Base-by-base conservation (phyloP, 53 echinoderm and acorn worm genomes). In the Zoroaster sp. region DNA sequence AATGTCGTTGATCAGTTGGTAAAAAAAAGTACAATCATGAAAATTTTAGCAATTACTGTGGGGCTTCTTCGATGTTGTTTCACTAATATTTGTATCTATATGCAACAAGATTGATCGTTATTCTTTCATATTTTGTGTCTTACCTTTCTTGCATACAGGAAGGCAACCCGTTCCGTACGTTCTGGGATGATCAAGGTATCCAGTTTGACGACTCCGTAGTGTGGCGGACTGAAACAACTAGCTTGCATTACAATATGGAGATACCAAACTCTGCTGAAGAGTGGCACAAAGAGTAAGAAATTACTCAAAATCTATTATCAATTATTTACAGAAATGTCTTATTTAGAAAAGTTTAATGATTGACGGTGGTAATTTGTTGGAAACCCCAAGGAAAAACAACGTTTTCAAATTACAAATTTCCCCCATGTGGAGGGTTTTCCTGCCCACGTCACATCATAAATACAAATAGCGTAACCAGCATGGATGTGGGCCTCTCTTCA, bases 91-190 rank as follows among this genome's bases (percentile, higher is more conserved):
- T 9, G 47, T 46, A 13, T 46, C 47, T 46, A n/a, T n/a, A n/a
- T n/a, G n/a, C 47, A 46, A 7, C 13, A 13, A 46, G 7, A 9
- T 13, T 46, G 13, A 46, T 13, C 33, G 5, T 74, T 13, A 37
- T 74, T 10, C 12, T 74, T 32, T 74, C 18, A 32, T 74, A 74
- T 31, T 35, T 11, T 7, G 18, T 67, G 31, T 67, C 20, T 23
- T 12, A 54, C 20, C 63, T 37, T 66, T 83, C 3, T 75, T 37
- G 9, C 21, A 34, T 74, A 39, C 89, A 99, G 99, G 73, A 86
- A 14, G 99, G 99, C 7, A 99, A 99, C 51, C 99, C 99, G 35
- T 96, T 96, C 72, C 87, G 90, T 3, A 91, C 91, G 2, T 99
- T 99, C 82, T 99, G 99, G 99, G 75, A 83, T 21, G 94, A 92